These are phyloP conservation scores for Penaeus monodon DNA, from an alignment of 2,888 invertebrate species.

Conservation along the genomic window DNA sequence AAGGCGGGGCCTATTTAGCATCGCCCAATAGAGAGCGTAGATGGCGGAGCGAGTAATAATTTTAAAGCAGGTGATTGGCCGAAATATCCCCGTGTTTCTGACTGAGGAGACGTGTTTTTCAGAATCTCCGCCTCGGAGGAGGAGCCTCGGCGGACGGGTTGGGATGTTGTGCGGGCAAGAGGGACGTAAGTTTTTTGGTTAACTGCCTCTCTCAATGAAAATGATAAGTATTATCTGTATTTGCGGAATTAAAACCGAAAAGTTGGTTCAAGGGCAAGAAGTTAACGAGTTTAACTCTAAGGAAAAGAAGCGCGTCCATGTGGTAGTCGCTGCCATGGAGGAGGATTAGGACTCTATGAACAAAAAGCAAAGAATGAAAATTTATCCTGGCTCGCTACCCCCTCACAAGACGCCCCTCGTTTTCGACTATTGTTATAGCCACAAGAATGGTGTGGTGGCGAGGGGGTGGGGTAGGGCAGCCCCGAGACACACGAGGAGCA, in stretches of 20 bases:
- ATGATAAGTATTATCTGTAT: conserved; percentile 56
- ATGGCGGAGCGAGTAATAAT: neutral
- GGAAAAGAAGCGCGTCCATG: conserved; percentile 18
- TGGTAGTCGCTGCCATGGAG: conserved; percentile 11
- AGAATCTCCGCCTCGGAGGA: conserved; percentile 22
- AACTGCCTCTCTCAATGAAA: conserved; percentile 44
- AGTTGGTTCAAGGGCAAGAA: conserved; percentile 52
- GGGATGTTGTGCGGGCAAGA: conserved; percentile 16
- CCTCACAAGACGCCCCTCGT: neutral
- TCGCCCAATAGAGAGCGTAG: conserved; percentile 16
- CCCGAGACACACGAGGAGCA: neutral
- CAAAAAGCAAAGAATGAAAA: too few species aligned
- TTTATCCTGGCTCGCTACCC: too few species aligned
- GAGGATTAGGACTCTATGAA: neutral
- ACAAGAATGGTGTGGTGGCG: neutral
- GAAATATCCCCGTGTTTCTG: neutral
- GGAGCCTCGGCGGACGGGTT: conserved; percentile 32
- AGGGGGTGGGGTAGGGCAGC: neutral
- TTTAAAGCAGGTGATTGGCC: conserved; percentile 30
- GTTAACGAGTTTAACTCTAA: conserved; percentile 46
- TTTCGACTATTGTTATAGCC: neutral
- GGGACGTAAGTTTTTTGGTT: conserved; percentile 46
- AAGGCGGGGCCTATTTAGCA: conserved; percentile 21
- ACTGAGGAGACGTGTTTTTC: conserved; percentile 35
- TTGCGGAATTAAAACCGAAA: conserved; percentile 59